These are phyloP conservation scores for Amblyopsis hoosieri DNA, from an alignment of 2,797 vertebrate genomes.

Conservation along the genomic window DNA sequence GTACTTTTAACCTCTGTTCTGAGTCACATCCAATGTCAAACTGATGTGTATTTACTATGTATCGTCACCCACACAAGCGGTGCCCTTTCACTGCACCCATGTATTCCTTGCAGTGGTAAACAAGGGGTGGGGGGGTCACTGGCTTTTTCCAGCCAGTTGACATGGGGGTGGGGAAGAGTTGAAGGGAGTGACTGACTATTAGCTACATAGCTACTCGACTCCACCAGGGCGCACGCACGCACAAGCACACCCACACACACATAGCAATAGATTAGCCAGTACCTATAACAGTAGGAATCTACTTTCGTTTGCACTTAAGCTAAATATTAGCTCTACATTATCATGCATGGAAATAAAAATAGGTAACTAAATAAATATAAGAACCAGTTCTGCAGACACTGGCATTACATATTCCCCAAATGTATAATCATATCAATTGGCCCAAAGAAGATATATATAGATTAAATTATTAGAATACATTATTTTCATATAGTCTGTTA, in stretches of 20 bases:
- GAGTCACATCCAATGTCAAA: slow-evolving; percentile 30
- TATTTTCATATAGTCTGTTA: background rate
- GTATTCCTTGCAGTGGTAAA: slow-evolving; percentile 34
- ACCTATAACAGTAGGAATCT: slow-evolving; percentile 46
- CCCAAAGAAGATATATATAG: background rate
- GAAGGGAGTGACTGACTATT: slow-evolving; percentile 46
- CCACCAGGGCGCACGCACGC: slow-evolving; percentile 44
- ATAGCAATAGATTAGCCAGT: slow-evolving; percentile 57
- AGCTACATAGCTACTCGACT: slow-evolving; percentile 23
- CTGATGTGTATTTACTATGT: no score
- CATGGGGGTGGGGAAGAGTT: slow-evolving; percentile 15
- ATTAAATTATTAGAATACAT: no score
- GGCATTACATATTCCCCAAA: slow-evolving; percentile 11
- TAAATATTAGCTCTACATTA: no score
- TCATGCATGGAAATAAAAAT: no score
- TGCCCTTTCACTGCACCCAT: slow-evolving; percentile 32
- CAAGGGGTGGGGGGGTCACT: slow-evolving; percentile 18
- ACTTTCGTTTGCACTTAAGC: slow-evolving; percentile 22
- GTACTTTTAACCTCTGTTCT: slow-evolving; percentile 17
- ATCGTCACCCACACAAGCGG: background rate
- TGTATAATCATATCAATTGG: no score
- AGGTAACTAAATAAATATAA: no score
- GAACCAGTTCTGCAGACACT: no score
- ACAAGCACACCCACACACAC: slow-evolving; percentile 13
- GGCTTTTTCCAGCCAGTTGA: slow-evolving; percentile 23